Base-by-base conservation (phyloP, 2,113 vertebrate species). In the Bubo bubo region DNA sequence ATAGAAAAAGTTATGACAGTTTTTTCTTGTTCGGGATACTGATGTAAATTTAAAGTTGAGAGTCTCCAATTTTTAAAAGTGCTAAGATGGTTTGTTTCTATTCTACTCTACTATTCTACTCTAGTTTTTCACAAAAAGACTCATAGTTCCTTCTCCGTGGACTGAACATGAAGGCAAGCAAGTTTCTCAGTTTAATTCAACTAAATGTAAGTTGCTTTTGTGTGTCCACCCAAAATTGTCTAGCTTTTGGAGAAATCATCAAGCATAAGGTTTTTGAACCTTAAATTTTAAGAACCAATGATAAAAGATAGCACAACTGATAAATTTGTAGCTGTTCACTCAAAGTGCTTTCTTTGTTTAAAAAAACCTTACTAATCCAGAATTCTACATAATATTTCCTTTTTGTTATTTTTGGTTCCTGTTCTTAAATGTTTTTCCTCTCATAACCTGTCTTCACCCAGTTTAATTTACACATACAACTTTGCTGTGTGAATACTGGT, bases 131-230 rank as follows among this genome's bases (percentile, higher is more conserved):
- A 99, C 99, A 56, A 99, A 99, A 98, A 99, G 98, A 88, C 94
- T 98, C 85, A 99, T 99, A 28, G 99, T 99, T 88, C 99, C 99
- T 27, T 99, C 99, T 62, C 99, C 99, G 43, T 99, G 99, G 99
- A 99, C 97, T 59, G 98, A 98, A 75, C 97, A 98, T 95, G 98
- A 98, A 85, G 96, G 95, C 56, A 99, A 99, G 67, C 98, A 98
- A 97, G 94, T 97, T 94, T 86, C 97, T 93, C 98, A 98, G 1
- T 89, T 97, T 76, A 98, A 97, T 93, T 95, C 98, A 86, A 98
- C 92, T 81, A 99, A 98, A 97, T 98, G 99, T 99, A 97, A 97
- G 98, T 98, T 66, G 62, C 32, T 85, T 93, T 60, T 53, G 3
- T 84, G 30, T 83, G 56, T 89, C 39, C 18, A 28, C 14, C n/a